Percentiles rank a stretch among this genome's conserved stretches.
Evolutionary conservation across 2,797 vertebrate species (phyloP).

Genomic region (Carcharodon carcharias): DNA sequence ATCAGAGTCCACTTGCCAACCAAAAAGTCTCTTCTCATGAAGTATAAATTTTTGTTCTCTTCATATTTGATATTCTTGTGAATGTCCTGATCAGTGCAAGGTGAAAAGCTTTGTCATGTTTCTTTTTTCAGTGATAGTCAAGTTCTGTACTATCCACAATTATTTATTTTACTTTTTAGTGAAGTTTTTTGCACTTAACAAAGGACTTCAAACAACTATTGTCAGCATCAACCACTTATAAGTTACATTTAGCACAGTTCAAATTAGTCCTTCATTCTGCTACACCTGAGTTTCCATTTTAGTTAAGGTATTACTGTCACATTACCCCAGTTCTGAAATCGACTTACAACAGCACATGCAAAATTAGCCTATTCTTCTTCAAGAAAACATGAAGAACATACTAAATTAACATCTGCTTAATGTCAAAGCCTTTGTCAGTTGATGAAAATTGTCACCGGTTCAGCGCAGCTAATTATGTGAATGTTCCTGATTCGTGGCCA

Average conservation of each 20-base stretch:
- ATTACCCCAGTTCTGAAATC: background rate
- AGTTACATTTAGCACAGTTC: background rate
- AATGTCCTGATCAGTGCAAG: too few species aligned
- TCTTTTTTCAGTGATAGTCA: too few species aligned
- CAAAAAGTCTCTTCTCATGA: too few species aligned
- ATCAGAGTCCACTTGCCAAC: too few species aligned
- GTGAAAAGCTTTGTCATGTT: too few species aligned
- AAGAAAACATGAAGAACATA: background rate
- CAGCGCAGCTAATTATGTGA: too few species aligned
- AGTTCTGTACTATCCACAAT: too few species aligned
- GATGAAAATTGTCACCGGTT: background rate
- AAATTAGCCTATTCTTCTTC: background rate
- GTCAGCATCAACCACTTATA: background rate
- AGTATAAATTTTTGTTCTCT: too few species aligned
- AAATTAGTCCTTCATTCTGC: background rate
- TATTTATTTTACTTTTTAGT: background rate
- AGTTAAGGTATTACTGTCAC: background rate
- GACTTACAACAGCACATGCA: background rate
- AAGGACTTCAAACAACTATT: background rate
- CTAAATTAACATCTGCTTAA: background rate
- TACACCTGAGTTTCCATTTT: background rate
- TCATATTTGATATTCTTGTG: too few species aligned
- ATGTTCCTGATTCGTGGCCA: background rate
- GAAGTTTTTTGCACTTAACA: background rate
- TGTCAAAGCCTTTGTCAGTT: background rate